Evolutionary conservation across 2,797 vertebrate genomes (phyloP), one percentile per base, ranked within the genome.

Genomic region (Pseudomugil tenellus): DNA sequence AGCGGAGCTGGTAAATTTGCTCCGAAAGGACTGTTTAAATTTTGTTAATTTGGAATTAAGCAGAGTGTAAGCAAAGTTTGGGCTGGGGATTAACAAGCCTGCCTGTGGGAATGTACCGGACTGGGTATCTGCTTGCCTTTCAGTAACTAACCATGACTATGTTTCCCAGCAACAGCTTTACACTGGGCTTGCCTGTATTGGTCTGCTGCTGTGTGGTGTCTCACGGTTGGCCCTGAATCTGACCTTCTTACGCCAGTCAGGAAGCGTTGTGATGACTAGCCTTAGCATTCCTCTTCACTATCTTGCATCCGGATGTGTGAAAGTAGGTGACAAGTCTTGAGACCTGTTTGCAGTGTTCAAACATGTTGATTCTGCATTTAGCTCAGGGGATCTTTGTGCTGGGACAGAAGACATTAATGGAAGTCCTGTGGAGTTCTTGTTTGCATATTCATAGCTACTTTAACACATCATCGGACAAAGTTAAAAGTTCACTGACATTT

Each of bases 51-150:
- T 86, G 66, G 80, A 84, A 80, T 90, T 76, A 91, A 91, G 41
- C 73, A 49, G 86, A 92, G 88, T 81, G 72, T 88, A 78, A 91
- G 86, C 76, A 81, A 84, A 89, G 87, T 93, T 93, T 90, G 81
- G 71, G 55, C 80, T 85, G 84, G 80, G 90, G 89, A 92, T 93
- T 93, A 92, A 61, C 63, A 23, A 58, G 76, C 82, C 63, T 54
- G 82, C 70, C 86, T 83, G 70, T 89, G 83, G 84, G 84, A 88
- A 79, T 58, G 43, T 67, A 77, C 76, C 63, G 56, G 65, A 76
- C 79, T 3, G 74, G 58, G 61, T 70, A 31, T 72, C 73, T 74
- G 68, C 58, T 65, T 39, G 83, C 57, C 78, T 71, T 71, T 72
- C 70, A 75, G 73, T 73, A 69, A 76, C 69, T 81, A 77, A 71